Base-by-base conservation (phyloP, 2,113 vertebrate genomes). In the Carassius auratus region DNA sequence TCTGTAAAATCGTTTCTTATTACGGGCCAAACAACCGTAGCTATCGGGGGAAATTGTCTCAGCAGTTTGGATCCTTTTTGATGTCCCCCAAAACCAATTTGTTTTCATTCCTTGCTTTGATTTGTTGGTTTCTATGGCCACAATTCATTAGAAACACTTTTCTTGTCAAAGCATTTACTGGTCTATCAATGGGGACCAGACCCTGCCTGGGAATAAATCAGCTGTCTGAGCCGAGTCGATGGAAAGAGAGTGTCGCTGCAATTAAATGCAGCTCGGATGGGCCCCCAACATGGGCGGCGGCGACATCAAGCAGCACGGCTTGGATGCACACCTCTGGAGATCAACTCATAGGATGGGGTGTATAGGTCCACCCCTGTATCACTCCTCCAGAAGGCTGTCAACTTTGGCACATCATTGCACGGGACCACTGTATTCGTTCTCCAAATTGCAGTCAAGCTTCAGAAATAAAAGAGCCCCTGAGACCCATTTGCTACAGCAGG, bases 381-480 rank as follows among this genome's bases (percentile, higher is more conserved):
- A 87, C 91, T 93, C 89, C 92, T 93, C 92, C 90, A 92, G 90
- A 90, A 92, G 91, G 90, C 88, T 92, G 91, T 92, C 93, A 92
- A 91, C 88, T 86, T 85, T 92, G 92, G 92, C 92, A 89, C 89
- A 86, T 89, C 88, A 86, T 89, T 85, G 88, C 81, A 64, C 79
- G 79, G 89, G 91, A 93, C 92, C 89, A 90, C 90, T 91, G 91
- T 86, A 87, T 91, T 86, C 85, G 86, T 87, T 89, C 90, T 94
- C 90, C 94, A 94, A 93, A 92, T 92, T 92, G 90, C 91, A 93
- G 93, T 93, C 90, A 91, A 92, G 91, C 93, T 92, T 93, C 85
- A 93, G 91, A 93, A 94, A 95, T 94, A 95, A 93, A 93, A 94
- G 93, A 94, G 88, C 94, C 94, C 94, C 76, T 68, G 93, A 93